These are phyloP conservation scores for Plusia festucae DNA, from an alignment of 2,888 invertebrate species.

Conservation along the genomic window DNA sequence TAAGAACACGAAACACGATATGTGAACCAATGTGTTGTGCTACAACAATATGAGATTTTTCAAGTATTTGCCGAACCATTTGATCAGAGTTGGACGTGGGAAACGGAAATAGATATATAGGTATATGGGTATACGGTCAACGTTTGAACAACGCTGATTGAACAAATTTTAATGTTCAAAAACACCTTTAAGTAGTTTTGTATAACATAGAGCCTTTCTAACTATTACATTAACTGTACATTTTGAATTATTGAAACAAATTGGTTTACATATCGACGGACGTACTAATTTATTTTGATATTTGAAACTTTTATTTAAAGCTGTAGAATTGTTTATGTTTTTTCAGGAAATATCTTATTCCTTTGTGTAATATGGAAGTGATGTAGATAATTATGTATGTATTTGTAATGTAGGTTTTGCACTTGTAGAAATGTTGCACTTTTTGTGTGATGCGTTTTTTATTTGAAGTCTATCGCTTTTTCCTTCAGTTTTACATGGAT, in stretches of 20 bases:
- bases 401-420: slow-evolving; percentile 21
- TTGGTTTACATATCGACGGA: slow-evolving; percentile 28
- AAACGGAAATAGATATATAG: too few relatives aligned
- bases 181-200: too few relatives aligned
- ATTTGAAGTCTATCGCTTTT: slow-evolving; percentile 30
- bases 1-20: slow-evolving; percentile 57
- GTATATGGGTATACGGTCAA: too few relatives aligned
- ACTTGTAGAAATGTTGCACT: slow-evolving; percentile 45
- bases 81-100: neutral
- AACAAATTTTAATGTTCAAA: too few relatives aligned
- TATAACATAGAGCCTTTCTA: too few relatives aligned
- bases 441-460: slow-evolving; percentile 16
- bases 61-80: neutral
- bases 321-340: neutral
- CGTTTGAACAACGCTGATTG: too few relatives aligned
- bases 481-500: slow-evolving; percentile 7
- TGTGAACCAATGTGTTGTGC: slow-evolving; percentile 15
- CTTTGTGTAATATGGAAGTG: neutral
- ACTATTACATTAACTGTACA: too few relatives aligned
- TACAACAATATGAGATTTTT: too few relatives aligned
- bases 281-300: neutral
- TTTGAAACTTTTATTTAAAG: too few relatives aligned
- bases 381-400: neutral
- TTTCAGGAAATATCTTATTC: neutral
- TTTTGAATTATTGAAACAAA: slow-evolving; percentile 8